Evolutionary conservation across 2,888 invertebrate species (phyloP), one percentile per base, ranked within the genome.

Genomic region (Apotomis betuletana): DNA sequence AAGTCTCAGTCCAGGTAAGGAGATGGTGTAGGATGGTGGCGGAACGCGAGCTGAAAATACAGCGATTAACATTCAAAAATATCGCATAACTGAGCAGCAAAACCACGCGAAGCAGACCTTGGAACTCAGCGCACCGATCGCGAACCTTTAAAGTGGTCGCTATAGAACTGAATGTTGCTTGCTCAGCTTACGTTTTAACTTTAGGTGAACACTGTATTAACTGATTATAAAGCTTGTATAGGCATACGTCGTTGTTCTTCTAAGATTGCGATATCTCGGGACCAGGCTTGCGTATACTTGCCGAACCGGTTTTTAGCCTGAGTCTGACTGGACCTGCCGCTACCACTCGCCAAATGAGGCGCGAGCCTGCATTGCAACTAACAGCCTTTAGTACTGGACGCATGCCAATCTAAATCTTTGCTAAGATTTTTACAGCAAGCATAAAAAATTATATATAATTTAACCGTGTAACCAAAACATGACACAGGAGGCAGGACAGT

Each of bases 241-340:
- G 44, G 12, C 65, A 55, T 57, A 12, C 46, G 65, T 44, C 65
- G 15, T 65, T 65, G 27, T 57, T 65, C 46, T 36, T 27, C 55
- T 27, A 65, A 55, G 15, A 15, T 12, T 27, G 55, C 67, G 67
- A 57, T 72, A 52, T 58, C 62, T 72, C 58, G 63, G 67, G 49
- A 69, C 67, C 64, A 69, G 70, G 73, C 68, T 86, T 83, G 85
- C 80, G 87, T 86, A 87, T 90, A 91, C 91, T 91, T 85, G 92
- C 92, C 87, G 84, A 85, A 92, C 92, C 92, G 92, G 92, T 92
- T 92, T 81, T 80, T 77, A 79, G 87, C 79, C 84, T 83, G 87
- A 88, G 87, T 83, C 88, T 86, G 86, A 89, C 87, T 89, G 91
- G 90, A 90, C 90, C 89, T 90, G 91, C 74, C 69, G 58, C 90